Percentiles rank a stretch among this genome's conserved stretches.
Conservation (phyloP, 2,113 vertebrate species). For the Mus spicilegus region DNA sequence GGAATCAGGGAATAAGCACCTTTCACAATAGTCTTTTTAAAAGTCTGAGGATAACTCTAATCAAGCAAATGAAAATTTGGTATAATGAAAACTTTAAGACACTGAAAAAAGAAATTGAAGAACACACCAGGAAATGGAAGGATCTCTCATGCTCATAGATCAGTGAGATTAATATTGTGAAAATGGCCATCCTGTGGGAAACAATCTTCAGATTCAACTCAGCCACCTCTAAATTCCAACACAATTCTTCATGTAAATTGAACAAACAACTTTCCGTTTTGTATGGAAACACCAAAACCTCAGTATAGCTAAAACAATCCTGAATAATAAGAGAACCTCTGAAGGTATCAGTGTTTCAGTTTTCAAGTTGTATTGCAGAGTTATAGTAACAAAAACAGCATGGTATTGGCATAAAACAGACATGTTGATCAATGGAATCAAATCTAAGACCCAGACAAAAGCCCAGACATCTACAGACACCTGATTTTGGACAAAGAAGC, state of each 20-base stretch:
- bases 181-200: neutral
- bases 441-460: neutral
- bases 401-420: neutral
- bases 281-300: neutral
- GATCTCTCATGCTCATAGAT: neutral
- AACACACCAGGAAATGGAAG: neutral
- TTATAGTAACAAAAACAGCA: neutral
- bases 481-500: neutral
- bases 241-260: neutral
- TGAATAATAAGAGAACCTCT: neutral
- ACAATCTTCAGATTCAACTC: neutral
- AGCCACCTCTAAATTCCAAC: neutral
- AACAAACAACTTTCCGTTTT: neutral
- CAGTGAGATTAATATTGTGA: neutral
- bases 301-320: neutral
- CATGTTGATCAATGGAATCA: neutral
- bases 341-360: neutral
- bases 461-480: neutral
- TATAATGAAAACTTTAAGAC: neutral
- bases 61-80: neutral
- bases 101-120: neutral
- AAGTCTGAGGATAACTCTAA: neutral
- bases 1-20: neutral
- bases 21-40: neutral
- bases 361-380: neutral